Base-by-base conservation (phyloP, 2,113 vertebrate species). In the Camarhynchus parvulus region DNA sequence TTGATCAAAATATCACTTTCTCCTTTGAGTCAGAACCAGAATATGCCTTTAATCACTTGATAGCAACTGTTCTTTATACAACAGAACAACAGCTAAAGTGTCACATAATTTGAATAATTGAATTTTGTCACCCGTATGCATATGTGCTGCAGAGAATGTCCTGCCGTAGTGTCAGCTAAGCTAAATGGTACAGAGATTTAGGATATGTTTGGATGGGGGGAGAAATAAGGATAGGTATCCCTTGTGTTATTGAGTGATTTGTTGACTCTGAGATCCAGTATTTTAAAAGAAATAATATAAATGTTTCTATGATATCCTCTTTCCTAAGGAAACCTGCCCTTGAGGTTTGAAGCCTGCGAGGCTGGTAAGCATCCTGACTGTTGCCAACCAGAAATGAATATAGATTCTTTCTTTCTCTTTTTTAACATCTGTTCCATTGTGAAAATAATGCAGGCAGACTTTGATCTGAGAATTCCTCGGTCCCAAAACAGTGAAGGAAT, bases 401-500 rank as follows among this genome's bases (percentile, higher is more conserved):
- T 2, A 77, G 59, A 85, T 58, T 66, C 67, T 23, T 42, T 33
- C 41, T 47, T 83, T 62, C 66, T 80, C 15, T 61, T 55, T 81
- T 87, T 52, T 8, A 90, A 81, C 27, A 82, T 15, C 35, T 33
- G 44, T 63, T 88, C 68, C 20, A 8, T 41, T 49, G n/a, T 63
- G 56, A 81, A 94, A 95, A 68, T 81, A 89, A 78, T 72, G 49
- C 61, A 74, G 68, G n/a, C 47, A 52, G 93, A 53, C 66, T 90
- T 92, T 37, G 63, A 73, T 82, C 46, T 84, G 72, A 94, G 79
- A 92, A 78, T 93, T 93, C 37, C 76, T 90, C 35, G 41, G 61
- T 88, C 79, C 56, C 87, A 64, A 81, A 94, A 64, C 33, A 64
- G 52, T 63, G 73, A 81, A 89, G 37, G 64, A 93, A 83, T 83